A percentile compares a stretch with the other conserved stretches of the same genome.
These are phyloP conservation scores for Myotis pilosus DNA, from an alignment of 2,797 vertebrate genomes.

Conservation along the genomic window DNA sequence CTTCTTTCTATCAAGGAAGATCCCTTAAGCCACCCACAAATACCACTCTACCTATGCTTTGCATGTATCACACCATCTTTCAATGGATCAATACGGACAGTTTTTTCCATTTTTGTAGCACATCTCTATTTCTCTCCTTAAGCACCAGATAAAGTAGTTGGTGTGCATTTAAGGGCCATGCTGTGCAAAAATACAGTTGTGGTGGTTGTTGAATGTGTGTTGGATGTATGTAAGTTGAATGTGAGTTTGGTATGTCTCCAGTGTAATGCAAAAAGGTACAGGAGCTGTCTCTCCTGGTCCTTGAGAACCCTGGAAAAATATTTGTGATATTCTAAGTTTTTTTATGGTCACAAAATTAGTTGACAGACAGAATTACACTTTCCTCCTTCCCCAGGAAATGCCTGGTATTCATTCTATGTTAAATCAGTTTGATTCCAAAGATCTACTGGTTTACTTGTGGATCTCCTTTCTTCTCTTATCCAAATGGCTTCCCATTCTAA, in stretches of 20 bases:
- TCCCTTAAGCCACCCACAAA: neutral
- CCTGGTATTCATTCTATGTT: neutral
- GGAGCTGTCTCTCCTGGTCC: neutral
- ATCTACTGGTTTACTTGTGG: neutral
- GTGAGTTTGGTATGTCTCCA: neutral
- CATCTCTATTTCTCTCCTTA: neutral
- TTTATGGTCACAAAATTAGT: neutral
- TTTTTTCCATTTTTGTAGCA: neutral
- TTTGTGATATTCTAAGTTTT: neutral
- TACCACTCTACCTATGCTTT: neutral
- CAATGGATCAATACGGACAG: neutral
- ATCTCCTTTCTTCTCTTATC: neutral
- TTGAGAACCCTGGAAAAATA: neutral
- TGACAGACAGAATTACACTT: neutral
- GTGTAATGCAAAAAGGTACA: neutral
- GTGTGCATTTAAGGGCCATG: neutral
- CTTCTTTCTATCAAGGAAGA: neutral
- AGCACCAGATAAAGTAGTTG: neutral
- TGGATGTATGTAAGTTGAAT: neutral
- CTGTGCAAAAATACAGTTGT: neutral
- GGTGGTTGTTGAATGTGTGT: neutral
- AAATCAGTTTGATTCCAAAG: neutral
- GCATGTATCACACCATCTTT: neutral
- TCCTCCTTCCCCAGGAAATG: neutral
- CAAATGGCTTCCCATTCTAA: slow-evolving; percentile 44